phyloP scores from a whole-genome alignment of 2,888 invertebrate species.

The Cryptocheilus praepositus region DNA sequence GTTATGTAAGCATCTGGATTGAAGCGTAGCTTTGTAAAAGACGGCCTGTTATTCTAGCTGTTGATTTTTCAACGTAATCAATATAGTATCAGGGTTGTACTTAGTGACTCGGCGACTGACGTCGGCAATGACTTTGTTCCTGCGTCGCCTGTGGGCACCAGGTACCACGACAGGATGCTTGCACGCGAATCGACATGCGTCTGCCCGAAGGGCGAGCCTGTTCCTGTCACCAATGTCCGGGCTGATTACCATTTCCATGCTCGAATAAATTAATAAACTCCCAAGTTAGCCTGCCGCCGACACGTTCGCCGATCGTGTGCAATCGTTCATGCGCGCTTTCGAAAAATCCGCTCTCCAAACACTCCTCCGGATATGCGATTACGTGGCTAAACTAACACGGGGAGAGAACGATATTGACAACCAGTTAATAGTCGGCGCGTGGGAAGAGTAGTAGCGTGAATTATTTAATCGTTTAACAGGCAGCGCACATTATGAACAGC shows the following conservation, averaged over 20 bases:
- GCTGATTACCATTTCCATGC: constrained; percentile 74
- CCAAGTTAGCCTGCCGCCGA: constrained; percentile 59
- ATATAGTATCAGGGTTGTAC: too few species aligned
- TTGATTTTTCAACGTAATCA: too few species aligned
- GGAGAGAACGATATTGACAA: not conserved
- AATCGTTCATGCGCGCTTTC: constrained; percentile 39
- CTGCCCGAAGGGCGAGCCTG: constrained; percentile 69
- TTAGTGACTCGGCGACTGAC: not conserved
- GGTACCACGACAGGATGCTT: constrained; percentile 39
- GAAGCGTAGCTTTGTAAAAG: too few species aligned
- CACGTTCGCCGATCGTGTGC: constrained; percentile 49
- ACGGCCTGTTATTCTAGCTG: too few species aligned
- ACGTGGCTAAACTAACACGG: constrained; percentile 1
- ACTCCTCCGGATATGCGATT: not conserved
- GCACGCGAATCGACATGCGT: constrained; percentile 57
- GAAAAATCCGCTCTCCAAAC: constrained; percentile 26
- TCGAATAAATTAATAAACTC: constrained; percentile 74
- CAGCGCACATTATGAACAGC: too few species aligned
- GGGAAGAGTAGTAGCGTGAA: too few species aligned
- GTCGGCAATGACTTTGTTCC: constrained; percentile 29
- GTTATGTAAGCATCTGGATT: too few species aligned
- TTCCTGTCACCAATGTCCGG: constrained; percentile 72
- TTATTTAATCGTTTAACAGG: too few species aligned
- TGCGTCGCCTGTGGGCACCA: constrained; percentile 30
- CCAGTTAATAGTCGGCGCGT: not conserved